Conservation (phyloP, 2,888 invertebrate genomes). For the Athetis lepigone region DNA sequence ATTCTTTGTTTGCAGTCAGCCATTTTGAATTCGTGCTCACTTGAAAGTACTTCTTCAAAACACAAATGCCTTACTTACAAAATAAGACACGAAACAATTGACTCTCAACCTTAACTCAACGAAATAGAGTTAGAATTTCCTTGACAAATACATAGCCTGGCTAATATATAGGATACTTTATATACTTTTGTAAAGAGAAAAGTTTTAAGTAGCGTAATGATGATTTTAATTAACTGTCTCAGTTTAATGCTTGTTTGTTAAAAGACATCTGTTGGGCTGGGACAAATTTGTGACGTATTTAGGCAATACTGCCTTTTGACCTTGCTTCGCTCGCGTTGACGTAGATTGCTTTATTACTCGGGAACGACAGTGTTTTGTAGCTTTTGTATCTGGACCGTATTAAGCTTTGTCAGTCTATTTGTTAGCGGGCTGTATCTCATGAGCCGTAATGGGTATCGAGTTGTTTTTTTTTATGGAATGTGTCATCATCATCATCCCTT, state of each 20-base stretch:
- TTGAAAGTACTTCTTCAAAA: constrained; percentile 5
- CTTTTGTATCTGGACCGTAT: too few relatives aligned
- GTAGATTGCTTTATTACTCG: too few relatives aligned
- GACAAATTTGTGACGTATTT: constrained; percentile 8
- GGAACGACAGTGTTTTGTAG: too few relatives aligned
- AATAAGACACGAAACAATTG: background rate
- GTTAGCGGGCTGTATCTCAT: too few relatives aligned
- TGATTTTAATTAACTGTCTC: constrained; percentile 32
- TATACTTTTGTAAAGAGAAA: constrained; percentile 23
- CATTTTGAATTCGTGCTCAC: background rate
- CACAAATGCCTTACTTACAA: background rate
- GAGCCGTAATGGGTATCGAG: too few relatives aligned
- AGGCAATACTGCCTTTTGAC: too few relatives aligned
- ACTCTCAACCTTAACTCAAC: background rate
- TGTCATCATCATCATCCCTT: too few relatives aligned
- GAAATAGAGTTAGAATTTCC: background rate
- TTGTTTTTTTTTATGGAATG: too few relatives aligned
- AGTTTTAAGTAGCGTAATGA: constrained; percentile 41
- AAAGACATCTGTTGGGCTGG: constrained; percentile 2
- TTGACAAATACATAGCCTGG: background rate
- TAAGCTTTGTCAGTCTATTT: too few relatives aligned
- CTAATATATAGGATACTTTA: background rate
- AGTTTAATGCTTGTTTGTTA: constrained; percentile 27
- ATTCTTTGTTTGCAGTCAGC: background rate
- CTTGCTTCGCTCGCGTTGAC: too few relatives aligned